Evolutionary conservation across 2,888 invertebrate species (phyloP).

Genomic region (Sinelater perroti): DNA sequence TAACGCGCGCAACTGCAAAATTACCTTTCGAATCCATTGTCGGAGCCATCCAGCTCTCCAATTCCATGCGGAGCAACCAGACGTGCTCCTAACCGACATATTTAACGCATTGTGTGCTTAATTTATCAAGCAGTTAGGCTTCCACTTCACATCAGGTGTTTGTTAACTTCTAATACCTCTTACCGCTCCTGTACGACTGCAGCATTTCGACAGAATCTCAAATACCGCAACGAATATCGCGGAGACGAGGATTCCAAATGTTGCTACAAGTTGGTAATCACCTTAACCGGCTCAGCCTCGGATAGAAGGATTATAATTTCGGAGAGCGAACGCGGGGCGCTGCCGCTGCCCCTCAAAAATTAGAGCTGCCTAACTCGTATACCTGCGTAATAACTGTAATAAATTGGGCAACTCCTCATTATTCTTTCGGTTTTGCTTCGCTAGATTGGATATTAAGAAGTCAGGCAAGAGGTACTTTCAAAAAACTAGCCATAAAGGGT

Average conservation of each 20-base stretch:
- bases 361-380: too few species aligned
- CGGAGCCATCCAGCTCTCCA: constrained; percentile 23
- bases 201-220: constrained; percentile 20
- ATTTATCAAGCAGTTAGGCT: constrained; percentile 27
- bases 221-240: constrained; percentile 6
- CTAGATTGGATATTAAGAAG: too few species aligned
- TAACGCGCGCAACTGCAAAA: constrained; percentile 23
- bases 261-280: neutral
- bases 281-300: neutral
- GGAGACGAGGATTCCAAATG: constrained; percentile 11
- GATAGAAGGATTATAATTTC: too few species aligned
- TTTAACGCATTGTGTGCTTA: constrained; percentile 26
- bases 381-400: too few species aligned
- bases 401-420: too few species aligned
- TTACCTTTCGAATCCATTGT: constrained; percentile 23
- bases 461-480: too few species aligned
- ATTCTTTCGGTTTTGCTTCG: too few species aligned
- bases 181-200: constrained; percentile 19
- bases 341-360: too few species aligned
- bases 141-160: constrained; percentile 23
- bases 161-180: constrained; percentile 21
- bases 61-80: constrained; percentile 25
- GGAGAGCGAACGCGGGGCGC: too few species aligned
- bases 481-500: too few species aligned
- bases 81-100: constrained; percentile 23